These are phyloP conservation scores for Barypeithes pellucidus DNA, from an alignment of 2,888 invertebrate species.

Conservation along the genomic window DNA sequence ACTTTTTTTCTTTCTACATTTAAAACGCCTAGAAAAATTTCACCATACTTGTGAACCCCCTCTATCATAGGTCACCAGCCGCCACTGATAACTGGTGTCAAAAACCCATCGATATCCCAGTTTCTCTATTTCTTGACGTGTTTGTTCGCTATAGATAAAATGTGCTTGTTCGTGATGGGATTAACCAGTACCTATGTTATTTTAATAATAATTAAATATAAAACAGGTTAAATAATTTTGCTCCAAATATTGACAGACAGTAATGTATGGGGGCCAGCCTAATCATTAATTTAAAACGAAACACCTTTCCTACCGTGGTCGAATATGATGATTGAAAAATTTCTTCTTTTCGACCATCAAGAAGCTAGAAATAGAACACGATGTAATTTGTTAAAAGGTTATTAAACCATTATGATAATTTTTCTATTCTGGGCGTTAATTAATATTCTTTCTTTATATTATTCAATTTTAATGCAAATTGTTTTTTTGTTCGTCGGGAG, in stretches of 20 bases:
- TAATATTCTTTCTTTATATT: conserved; percentile 22
- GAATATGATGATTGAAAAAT: conserved; percentile 16
- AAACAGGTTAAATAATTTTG: no score
- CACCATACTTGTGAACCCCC: no score
- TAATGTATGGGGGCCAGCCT: not conserved
- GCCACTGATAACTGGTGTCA: no score
- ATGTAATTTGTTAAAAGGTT: conserved; percentile 22
- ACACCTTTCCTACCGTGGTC: conserved; percentile 14
- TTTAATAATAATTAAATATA: no score
- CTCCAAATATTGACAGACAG: conserved; percentile 13
- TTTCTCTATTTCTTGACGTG: no score
- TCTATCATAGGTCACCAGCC: no score
- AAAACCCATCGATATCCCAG: no score
- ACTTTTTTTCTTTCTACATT: no score
- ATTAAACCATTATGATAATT: conserved; percentile 26
- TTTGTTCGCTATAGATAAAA: no score
- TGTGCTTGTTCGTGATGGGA: no score
- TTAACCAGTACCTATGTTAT: no score
- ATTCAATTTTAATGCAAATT: conserved; percentile 22
- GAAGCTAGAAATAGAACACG: conserved; percentile 14
- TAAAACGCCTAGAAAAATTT: no score
- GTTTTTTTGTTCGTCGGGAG: conserved; percentile 17
- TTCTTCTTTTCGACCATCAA: conserved; percentile 12
- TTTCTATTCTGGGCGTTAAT: conserved; percentile 12
- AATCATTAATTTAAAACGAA: conserved; percentile 15